Evolutionary conservation across 2,797 vertebrate genomes (phyloP), one percentile per base, ranked within the genome.

Genomic region (Urosaurus nigricauda): DNA sequence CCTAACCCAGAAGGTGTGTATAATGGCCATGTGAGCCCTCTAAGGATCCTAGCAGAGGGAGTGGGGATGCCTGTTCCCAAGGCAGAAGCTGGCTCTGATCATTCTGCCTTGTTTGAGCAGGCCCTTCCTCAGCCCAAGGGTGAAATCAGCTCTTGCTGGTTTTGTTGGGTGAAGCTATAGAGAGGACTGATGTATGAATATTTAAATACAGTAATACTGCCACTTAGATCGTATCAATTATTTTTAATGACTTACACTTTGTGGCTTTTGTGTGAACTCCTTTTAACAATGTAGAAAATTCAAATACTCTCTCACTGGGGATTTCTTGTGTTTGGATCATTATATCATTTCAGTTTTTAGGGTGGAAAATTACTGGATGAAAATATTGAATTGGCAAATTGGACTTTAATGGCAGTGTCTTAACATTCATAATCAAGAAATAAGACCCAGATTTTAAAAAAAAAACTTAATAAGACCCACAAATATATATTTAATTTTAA

Each of bases 231-330:
- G 51, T 75, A 35, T 73, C 35, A 85, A 19, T 51, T 85, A 85
- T 71, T 80, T 83, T 51, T 63, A 80, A 80, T 14, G 70, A 85
- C 29, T 60, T 71, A 63, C 32, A 26, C 43, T n/a, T 37, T 79
- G 29, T 89, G 87, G 53, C 12, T 84, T 79, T 84, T 71, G 51
- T 71, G 51, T 63, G 53, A 85, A 80, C 37, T 63, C 60, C 7
- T 63, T 89, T 89, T 85, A 89, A 85, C 53, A 63, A 74, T 24
- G 16, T 63, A 37, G 88, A 85, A 60, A n/a, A 85, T 73, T 43
- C 53, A 85, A 47, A 85, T 40, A 29, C 13, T 63, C 32, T 84
- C 63, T 51, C 60, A 26, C 70, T 51, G 40, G 86, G 53, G 79
- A 51, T 74, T 60, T 68, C 63, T 51, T 16, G 37, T 71, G 70